Base-by-base conservation (phyloP, 2,797 vertebrate genomes). In the Pseudomugil gertrudae region DNA sequence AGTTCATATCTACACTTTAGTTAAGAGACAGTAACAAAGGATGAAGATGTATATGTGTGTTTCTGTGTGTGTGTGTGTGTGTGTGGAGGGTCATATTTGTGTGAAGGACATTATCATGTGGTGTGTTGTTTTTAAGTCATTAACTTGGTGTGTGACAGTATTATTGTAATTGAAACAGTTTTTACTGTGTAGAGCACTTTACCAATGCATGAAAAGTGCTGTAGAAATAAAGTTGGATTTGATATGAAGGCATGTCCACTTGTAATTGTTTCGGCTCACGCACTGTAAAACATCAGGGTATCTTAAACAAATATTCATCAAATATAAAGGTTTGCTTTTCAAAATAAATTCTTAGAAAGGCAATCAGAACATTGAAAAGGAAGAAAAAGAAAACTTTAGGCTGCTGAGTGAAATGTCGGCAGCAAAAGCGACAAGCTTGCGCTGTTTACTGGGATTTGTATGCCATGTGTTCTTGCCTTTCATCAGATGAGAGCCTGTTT, bases 401-500 rank as follows among this genome's bases (percentile, higher is more conserved):
- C 55, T 15, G 51, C 63, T 59, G 67, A 60, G 72, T 61, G 66
- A 80, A 79, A 69, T 66, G 72, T 70, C 71, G 52, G 64, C 40
- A 7, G 47, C 57, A 35, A 57, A 50, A 33, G 29, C 1, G 32
- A 58, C 66, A 63, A 65, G 69, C 45, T 64, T 24, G 38, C 64
- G 61, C 51, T 35, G 62, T 62, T 59, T 27, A 0, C 40, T 55
- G 30, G 24, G 57, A n/a, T 65, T 57, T 75, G 65, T 55, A 21
- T 30, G 50, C 21, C 36, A 23, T 53, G 71, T 30, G 14, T 61
- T 72, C 52, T 1, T 14, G 64, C 65, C 75, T 84, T 83, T 73
- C 79, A 83, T 72, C 78, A 60, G 63, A 75, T 79, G 61, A 81
- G 83, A 84, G 74, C 72, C 55, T 9, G 61, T 1, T 33, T 84